Base-by-base conservation (phyloP, 2,888 invertebrate genomes). In the Aleiodes testaceus region DNA sequence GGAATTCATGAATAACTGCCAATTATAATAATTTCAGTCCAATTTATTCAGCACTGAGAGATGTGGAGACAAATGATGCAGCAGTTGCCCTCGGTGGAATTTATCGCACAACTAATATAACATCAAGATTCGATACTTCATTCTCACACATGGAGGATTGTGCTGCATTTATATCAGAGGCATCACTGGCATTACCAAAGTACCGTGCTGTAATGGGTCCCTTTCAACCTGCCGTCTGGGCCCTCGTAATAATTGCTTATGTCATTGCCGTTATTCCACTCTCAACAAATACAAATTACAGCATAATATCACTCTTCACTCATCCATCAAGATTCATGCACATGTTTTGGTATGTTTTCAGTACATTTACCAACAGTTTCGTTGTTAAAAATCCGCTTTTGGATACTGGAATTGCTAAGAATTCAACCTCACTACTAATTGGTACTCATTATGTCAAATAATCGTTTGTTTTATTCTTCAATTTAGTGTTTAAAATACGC, bases 331-430 rank as follows among this genome's bases (percentile, higher is more conserved):
- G 94, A 88, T 88, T 94, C 45, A 94, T 94, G 86, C 93, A 94
- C 79, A 94, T 95, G 94, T 95, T 95, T 84, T 95, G 95, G 95
- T 94, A 94, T 82, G 94, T 95, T 68, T 95, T 94, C 80, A 94
- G 95, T 4, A 95, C 94, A 52, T 95, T 95, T 81, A 95, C 95
- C 0, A 95, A 95, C 81, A 92, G 93, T 78, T 93, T 95, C 79
- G 92, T 93, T 5, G 84, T 88, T 71, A 79, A 78, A 69, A 79
- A 69, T 77, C 82, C 82, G 7, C 68, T 82, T 50, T 11, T 95
- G 93, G 93, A 91, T 91, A 75, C 92, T 89, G 82, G 91, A 92
- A 1, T 90, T 89, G 59, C 78, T 30, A 93, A 93, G 84, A 86
- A 91, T 20, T 92, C 94, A 0, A 94, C 94, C 0, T 89, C 94